These are phyloP conservation scores for Tanaodytes sp. DNA, from an alignment of 2,888 invertebrate species.

Conservation along the genomic window DNA sequence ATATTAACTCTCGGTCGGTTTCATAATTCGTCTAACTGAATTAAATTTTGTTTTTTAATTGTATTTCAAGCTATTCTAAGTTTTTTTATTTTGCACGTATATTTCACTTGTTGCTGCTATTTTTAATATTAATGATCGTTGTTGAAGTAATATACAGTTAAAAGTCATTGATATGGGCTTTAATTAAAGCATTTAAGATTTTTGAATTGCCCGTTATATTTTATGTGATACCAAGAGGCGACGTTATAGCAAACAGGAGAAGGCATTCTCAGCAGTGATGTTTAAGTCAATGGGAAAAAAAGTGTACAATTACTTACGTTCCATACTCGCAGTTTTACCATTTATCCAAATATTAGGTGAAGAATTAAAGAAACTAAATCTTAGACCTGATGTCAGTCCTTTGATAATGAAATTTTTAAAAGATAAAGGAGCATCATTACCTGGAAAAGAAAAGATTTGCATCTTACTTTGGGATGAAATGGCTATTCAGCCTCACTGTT, in stretches of 20 bases:
- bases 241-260: background rate
- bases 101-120: too few relatives aligned
- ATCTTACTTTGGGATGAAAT: slow-evolving; percentile 14
- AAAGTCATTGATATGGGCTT: too few relatives aligned
- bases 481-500: slow-evolving; percentile 6
- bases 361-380: slow-evolving; percentile 7
- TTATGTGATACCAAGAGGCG: too few relatives aligned
- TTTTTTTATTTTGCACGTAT: too few relatives aligned
- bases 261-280: slow-evolving; percentile 1
- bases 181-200: too few relatives aligned
- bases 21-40: too few relatives aligned
- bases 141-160: too few relatives aligned
- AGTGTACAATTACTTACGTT: background rate
- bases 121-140: too few relatives aligned
- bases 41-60: too few relatives aligned
- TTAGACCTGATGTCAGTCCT: slow-evolving; percentile 5
- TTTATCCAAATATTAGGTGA: background rate
- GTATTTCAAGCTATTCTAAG: too few relatives aligned
- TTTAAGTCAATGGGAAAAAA: slow-evolving; percentile 7
- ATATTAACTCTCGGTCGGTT: too few relatives aligned
- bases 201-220: too few relatives aligned
- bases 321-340: background rate
- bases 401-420: slow-evolving; percentile 4
- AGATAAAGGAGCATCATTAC: background rate
- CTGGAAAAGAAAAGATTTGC: slow-evolving; percentile 4